Conservation (phyloP, 2,888 invertebrate genomes). For the Dione juno region DNA sequence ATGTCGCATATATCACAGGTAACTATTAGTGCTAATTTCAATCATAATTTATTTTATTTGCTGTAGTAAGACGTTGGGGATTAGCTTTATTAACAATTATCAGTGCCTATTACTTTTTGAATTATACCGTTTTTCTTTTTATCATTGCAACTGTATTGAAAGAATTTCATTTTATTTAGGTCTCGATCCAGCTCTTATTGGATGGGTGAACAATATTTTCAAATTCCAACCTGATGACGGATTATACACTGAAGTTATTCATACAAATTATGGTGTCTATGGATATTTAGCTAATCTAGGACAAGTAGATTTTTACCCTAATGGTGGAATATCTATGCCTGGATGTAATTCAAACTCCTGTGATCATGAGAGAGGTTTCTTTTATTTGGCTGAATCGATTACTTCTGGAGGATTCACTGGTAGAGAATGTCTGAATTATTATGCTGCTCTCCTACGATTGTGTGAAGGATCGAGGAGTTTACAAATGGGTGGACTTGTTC, state of each 20-base stretch:
- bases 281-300: slow-evolving; percentile 62
- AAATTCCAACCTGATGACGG: slow-evolving; percentile 61
- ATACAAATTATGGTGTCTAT: slow-evolving; percentile 64
- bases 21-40: too few species aligned
- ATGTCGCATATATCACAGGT: slow-evolving; percentile 67
- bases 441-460: slow-evolving; percentile 57
- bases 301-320: slow-evolving; percentile 68
- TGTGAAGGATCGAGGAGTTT: slow-evolving; percentile 59
- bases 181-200: slow-evolving; percentile 64
- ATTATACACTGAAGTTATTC: slow-evolving; percentile 67
- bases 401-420: slow-evolving; percentile 62
- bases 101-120: too few species aligned
- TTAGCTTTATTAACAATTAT: too few species aligned
- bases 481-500: slow-evolving; percentile 64
- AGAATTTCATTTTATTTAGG: slow-evolving; percentile 55
- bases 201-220: slow-evolving; percentile 63
- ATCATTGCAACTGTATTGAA: neutral
- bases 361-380: slow-evolving; percentile 61
- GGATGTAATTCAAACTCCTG: slow-evolving; percentile 64
- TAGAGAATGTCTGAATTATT: slow-evolving; percentile 60
- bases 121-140: too few species aligned
- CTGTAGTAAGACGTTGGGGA: too few species aligned
- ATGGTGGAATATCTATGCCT: slow-evolving; percentile 67
- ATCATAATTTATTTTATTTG: too few species aligned
- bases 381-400: slow-evolving; percentile 66